Evolutionary conservation across 2,113 vertebrate genomes (phyloP).

Genomic region (Daubentonia madagascariensis): DNA sequence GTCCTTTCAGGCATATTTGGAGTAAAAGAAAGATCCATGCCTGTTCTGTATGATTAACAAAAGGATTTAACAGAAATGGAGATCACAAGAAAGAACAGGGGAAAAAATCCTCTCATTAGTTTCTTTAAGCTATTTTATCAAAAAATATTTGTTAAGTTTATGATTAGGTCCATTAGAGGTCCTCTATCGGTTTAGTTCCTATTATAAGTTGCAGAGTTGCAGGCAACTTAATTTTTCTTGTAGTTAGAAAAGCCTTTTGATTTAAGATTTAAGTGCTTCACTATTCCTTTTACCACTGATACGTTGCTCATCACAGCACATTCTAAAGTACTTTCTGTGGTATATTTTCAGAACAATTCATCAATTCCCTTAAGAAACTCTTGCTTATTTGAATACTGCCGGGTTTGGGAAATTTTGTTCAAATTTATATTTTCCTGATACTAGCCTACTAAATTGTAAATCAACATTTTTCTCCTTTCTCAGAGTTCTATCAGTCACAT

Average conservation of each 20-base stretch:
- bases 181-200: not conserved
- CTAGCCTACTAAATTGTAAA: not conserved
- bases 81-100: not conserved
- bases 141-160: not conserved
- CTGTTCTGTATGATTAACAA: not conserved
- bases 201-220: not conserved
- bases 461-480: not conserved
- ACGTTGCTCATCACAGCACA: not conserved
- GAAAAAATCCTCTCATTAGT: not conserved
- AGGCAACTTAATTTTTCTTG: conserved; percentile 1
- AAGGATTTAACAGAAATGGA: not conserved
- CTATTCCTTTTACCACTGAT: not conserved
- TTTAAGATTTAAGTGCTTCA: not conserved
- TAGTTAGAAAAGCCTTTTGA: conserved; percentile 6
- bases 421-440: not conserved
- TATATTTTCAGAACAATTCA: not conserved
- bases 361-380: not conserved
- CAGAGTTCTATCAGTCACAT: not conserved
- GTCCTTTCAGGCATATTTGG: not conserved
- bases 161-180: not conserved
- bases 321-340: not conserved
- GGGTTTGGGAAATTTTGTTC: not conserved
- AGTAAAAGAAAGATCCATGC: not conserved
- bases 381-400: not conserved
- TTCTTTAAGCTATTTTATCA: not conserved